These are phyloP conservation scores for Lycophotia porphyrea DNA, from an alignment of 2,888 invertebrate genomes.

Conservation along the genomic window DNA sequence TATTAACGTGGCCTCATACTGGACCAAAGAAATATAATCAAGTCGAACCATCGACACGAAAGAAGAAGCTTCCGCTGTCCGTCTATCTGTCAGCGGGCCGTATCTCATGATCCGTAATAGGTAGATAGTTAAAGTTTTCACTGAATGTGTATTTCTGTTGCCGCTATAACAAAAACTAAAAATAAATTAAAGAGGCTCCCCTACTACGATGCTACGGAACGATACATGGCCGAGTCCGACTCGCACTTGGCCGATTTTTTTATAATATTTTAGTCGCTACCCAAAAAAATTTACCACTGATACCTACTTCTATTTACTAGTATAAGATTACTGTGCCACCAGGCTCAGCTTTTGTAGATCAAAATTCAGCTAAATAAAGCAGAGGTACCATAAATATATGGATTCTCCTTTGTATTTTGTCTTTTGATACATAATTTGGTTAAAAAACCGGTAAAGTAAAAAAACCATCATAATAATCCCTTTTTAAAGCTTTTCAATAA, in stretches of 20 bases:
- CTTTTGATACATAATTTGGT: neutral
- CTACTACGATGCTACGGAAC: no score
- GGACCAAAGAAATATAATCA: no score
- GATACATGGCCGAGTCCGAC: no score
- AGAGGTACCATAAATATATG: neutral
- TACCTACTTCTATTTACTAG: neutral
- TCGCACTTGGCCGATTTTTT: neutral
- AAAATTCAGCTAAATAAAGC: neutral
- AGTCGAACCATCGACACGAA: no score
- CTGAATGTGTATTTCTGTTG: no score
- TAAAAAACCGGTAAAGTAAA: constrained; percentile 3
- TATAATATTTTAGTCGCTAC: neutral
- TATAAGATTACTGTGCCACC: neutral
- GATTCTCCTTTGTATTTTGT: neutral
- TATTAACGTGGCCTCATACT: no score
- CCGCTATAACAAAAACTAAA: no score
- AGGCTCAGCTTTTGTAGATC: neutral
- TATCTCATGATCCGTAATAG: no score
- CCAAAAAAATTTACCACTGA: neutral
- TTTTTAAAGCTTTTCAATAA: neutral
- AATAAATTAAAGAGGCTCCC: no score
- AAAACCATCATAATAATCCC: neutral
- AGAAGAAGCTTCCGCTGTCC: no score
- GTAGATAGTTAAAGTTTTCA: no score
- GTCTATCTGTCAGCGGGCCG: no score